Evolutionary conservation across 23 tunicate genomes (phyloP), one percentile per base, ranked within the genome.

Genomic region (Phallusia fumigata): DNA sequence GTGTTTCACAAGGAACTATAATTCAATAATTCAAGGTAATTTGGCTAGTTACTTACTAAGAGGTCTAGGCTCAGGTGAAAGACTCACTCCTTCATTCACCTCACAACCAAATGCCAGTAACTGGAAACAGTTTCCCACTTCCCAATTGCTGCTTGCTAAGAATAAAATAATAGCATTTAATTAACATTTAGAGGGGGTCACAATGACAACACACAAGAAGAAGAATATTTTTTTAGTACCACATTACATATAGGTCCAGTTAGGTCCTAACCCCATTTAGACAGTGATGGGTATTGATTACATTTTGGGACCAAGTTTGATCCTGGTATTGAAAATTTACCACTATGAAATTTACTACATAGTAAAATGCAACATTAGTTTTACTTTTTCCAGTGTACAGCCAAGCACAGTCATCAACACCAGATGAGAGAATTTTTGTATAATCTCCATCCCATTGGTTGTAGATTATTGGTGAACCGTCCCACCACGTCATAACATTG

Each of bases 321-420:
- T 15, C 15, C 76, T 16, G 28, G 76, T 16, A 73, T 73, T 73
- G 16, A 30, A 73, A 19, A 24, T 24, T 73, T 21, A 24, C 30
- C 21, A 15, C n/a, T 73, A n/a, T n/a, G n/a, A n/a, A n/a, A n/a
- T n/a, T n/a, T n/a, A n/a, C n/a, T n/a, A n/a, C n/a, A n/a, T n/a
- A n/a, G n/a, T n/a, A n/a, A n/a, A n/a, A n/a, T n/a, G n/a, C n/a
- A n/a, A n/a, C n/a, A n/a, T 24, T 21, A 1, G 24, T 26, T 81
- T 78, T 82, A 86, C 96, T 64, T 83, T 91, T 91, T 33, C 96
- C 96, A 36, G 90, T 83, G 47, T 86, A 91, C 0, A 91, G 19
- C 87, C 84, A 82, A 8, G 72, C 81, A 78, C 96, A 91, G 65
- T 91, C 96, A 78, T 91, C 96, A 31, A 87, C 78, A 5, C 82